A percentile compares a stretch with the other conserved stretches of the same genome.
These are phyloP conservation scores for Platichthys flesus DNA, from an alignment of 2,113 vertebrate species.

Conservation along the genomic window DNA sequence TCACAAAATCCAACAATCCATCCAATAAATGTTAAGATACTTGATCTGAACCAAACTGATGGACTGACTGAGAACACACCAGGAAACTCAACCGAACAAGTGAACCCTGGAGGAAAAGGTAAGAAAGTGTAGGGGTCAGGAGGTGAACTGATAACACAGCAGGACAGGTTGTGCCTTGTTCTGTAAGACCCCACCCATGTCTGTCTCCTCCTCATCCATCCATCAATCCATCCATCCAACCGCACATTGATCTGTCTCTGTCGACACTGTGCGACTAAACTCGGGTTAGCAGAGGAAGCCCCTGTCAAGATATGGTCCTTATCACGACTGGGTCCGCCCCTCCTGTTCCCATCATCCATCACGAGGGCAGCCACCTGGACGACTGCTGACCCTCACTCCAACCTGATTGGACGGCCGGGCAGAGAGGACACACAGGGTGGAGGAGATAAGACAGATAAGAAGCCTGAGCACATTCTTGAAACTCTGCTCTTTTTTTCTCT, in stretches of 20 bases:
- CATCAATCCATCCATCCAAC: slow-evolving; percentile 49
- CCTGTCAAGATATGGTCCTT: slow-evolving; percentile 80
- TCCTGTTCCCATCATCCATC: slow-evolving; percentile 77
- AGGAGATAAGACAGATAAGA: slow-evolving; percentile 59
- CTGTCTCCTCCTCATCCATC: slow-evolving; percentile 59
- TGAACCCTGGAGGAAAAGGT: slow-evolving; percentile 19
- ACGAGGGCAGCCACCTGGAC: slow-evolving; percentile 72
- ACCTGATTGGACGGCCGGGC: slow-evolving; percentile 48
- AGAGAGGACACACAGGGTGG: slow-evolving; percentile 43
- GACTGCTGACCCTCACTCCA: slow-evolving; percentile 69
- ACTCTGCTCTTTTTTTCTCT: slow-evolving; percentile 6
- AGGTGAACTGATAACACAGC: slow-evolving; percentile 72
- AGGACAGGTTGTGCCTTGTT: slow-evolving; percentile 73
- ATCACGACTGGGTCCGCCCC: slow-evolving; percentile 66
- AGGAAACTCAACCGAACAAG: neutral
- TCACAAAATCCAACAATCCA: too few relatives aligned
- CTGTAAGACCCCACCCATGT: slow-evolving; percentile 52
- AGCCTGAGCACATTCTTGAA: slow-evolving; percentile 41
- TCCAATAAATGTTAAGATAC: too few relatives aligned
- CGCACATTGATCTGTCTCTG: slow-evolving; percentile 72
- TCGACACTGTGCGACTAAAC: slow-evolving; percentile 71
- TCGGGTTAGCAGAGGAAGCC: slow-evolving; percentile 75
- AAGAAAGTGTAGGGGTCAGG: slow-evolving; percentile 43
- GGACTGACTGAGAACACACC: neutral
- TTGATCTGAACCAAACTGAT: too few relatives aligned